These are phyloP conservation scores for Casuarius casuarius DNA, from an alignment of 2,113 vertebrate genomes.

Conservation along the genomic window DNA sequence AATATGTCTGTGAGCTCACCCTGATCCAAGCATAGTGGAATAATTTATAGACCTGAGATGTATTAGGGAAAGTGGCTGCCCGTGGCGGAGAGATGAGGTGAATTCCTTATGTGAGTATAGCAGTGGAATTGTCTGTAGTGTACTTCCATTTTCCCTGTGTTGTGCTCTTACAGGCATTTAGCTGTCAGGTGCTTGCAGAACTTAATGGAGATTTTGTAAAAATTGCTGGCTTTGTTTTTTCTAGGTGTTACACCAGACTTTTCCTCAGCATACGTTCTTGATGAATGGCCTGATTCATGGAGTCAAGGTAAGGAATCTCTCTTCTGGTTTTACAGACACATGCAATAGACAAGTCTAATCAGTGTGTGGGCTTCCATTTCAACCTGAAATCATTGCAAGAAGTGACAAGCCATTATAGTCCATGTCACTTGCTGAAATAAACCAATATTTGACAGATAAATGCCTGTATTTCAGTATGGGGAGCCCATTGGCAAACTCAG, in stretches of 20 bases:
- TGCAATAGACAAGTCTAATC: not conserved
- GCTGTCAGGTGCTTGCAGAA: not conserved
- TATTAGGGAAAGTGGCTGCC: not conserved
- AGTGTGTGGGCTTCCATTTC: not conserved
- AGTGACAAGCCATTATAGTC: not conserved
- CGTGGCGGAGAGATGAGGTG: not conserved
- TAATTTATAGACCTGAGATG: not conserved
- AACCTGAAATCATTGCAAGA: not conserved
- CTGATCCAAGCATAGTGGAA: not conserved
- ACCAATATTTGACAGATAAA: not conserved
- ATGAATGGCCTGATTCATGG: conserved; percentile 95
- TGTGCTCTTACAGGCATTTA: not conserved
- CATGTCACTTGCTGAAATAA: not conserved
- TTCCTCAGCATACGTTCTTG: conserved; percentile 92
- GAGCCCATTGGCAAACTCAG: not conserved
- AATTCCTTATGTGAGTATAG: accelerated
- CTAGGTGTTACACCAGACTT: conserved; percentile 90
- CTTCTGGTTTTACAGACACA: not conserved
- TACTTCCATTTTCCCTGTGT: not conserved
- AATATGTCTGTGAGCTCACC: not conserved
- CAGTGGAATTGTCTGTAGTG: not conserved
- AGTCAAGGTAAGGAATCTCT: conserved; percentile 83
- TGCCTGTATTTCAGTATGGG: not conserved
- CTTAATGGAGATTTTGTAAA: not conserved
- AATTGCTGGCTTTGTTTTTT: not conserved